phyloP scores from a whole-genome alignment of 1,140 invertebrate species.

The Streblospio benedicti region DNA sequence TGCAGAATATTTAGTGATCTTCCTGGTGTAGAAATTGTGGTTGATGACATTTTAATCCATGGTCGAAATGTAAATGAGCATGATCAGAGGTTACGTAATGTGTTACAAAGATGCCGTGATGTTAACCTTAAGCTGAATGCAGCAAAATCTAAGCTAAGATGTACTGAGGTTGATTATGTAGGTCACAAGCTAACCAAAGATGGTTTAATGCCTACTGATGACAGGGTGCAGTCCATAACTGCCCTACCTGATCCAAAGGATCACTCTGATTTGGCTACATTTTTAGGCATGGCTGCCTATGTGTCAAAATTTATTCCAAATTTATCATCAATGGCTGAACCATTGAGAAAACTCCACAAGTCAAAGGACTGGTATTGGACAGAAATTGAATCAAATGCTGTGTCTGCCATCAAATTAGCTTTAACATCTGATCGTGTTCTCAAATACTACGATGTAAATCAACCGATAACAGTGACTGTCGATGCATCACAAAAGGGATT shows the following conservation, averaged over 20 bases:
- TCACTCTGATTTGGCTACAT: constrained; percentile 16
- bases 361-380: not conserved
- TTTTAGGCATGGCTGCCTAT: not conserved
- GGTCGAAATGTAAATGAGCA: not conserved
- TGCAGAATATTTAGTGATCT: not conserved
- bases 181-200: not conserved
- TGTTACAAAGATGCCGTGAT: constrained; percentile 5
- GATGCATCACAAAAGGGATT: constrained; percentile 35
- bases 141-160: constrained; percentile 6
- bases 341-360: constrained; percentile 14
- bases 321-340: constrained; percentile 21
- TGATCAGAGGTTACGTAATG: constrained; percentile 1
- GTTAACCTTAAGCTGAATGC: constrained; percentile 1
- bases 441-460: not conserved
- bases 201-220: no score
- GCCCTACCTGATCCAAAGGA: constrained; percentile 20
- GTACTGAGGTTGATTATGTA: not conserved
- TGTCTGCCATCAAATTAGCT: not conserved
- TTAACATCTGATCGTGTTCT: not conserved
- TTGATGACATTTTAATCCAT: not conserved
- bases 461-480: no score
- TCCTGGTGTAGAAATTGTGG: not conserved
- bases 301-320: constrained; percentile 21
- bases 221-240: constrained; percentile 31
- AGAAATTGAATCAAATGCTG: not conserved